A percentile compares a stretch with the other conserved stretches of the same genome.
Conservation (phyloP, 2,888 invertebrate genomes). For the Himalopsyche kuldschensis region DNA sequence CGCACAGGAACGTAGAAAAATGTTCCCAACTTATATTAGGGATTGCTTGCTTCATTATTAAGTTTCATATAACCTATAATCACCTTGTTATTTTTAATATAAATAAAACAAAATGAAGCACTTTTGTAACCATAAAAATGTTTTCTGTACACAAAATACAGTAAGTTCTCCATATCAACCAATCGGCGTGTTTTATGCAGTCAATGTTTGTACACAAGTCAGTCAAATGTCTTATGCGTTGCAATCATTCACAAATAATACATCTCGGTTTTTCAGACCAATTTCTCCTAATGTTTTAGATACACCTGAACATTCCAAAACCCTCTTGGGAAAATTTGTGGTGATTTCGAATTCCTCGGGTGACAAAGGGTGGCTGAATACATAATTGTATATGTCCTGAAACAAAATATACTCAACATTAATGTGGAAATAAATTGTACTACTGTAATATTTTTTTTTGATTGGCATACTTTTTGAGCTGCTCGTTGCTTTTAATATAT, state of each 20-base stretch:
- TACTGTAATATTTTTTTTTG: too few species aligned
- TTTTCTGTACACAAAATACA: background rate
- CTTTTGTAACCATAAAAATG: background rate
- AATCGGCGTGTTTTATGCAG: background rate
- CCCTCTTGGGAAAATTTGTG: constrained; percentile 91
- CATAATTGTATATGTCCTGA: constrained; percentile 91
- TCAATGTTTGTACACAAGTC: background rate
- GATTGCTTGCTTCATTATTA: background rate
- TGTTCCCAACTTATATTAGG: background rate
- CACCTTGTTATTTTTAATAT: background rate
- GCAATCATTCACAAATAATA: constrained; percentile 91
- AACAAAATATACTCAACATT: constrained; percentile 44
- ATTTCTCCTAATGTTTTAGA: constrained; percentile 68
- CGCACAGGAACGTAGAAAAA: background rate
- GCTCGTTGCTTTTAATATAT: too few species aligned
- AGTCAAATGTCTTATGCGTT: constrained; percentile 65
- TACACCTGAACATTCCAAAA: constrained; percentile 66
- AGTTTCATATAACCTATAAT: background rate
- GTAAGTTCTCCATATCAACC: background rate
- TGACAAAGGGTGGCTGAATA: constrained; percentile 92
- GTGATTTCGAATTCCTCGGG: constrained; percentile 94
- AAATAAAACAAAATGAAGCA: background rate
- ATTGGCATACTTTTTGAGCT: too few species aligned
- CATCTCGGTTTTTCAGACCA: constrained; percentile 86
- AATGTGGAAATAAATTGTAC: background rate